These are phyloP conservation scores for Orestias chungarensis DNA, from an alignment of 2,797 vertebrate species.

Conservation along the genomic window DNA sequence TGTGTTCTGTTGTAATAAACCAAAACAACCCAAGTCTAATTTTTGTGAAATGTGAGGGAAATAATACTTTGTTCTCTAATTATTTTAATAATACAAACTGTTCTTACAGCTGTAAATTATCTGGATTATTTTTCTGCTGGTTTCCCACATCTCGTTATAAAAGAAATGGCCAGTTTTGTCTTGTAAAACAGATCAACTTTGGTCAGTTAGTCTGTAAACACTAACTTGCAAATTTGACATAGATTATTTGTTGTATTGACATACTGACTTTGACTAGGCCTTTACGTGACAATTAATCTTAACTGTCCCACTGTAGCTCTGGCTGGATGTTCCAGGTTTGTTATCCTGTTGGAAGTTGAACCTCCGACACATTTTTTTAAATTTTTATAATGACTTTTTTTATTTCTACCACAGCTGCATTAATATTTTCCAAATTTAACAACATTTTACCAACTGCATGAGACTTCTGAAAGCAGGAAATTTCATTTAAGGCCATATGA, in stretches of 20 bases:
- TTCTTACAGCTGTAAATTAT: not conserved
- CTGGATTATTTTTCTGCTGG: not conserved
- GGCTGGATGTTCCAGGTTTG: no score
- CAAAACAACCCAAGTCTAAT: not conserved
- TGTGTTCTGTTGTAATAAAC: not conserved
- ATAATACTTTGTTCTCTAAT: not conserved
- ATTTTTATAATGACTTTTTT: no score
- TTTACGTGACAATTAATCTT: not conserved
- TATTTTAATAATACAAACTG: not conserved
- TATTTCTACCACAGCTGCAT: no score
- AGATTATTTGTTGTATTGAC: not conserved
- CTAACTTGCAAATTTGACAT: not conserved
- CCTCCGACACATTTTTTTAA: no score
- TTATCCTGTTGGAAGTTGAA: no score
- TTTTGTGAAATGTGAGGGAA: not conserved
- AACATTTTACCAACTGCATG: no score
- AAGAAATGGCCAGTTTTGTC: not conserved
- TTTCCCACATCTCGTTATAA: no score
- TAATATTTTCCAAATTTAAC: no score
- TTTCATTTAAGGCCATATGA: not conserved
- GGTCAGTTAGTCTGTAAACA: not conserved
- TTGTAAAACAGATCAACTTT: not conserved
- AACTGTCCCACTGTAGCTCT: no score
- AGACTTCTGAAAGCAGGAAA: not conserved
- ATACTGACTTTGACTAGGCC: not conserved